phyloP scores from a whole-genome alignment of 35 echinoderm and acorn worm species.

The Diadema setosum region DNA sequence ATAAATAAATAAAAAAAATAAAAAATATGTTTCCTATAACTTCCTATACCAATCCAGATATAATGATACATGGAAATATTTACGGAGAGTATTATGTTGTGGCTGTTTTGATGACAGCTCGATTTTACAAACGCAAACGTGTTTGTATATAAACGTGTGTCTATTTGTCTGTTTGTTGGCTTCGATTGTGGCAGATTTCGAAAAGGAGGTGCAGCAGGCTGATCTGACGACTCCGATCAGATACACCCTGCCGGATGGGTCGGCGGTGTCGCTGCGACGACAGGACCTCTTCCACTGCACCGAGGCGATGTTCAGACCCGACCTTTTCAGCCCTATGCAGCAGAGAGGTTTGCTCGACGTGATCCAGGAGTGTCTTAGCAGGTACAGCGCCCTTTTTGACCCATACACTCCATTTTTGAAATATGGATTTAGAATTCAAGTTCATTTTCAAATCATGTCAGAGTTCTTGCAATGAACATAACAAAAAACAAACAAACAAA shows the following conservation, averaged over 20 bases:
- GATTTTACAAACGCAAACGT: neutral
- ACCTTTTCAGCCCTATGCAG: conserved; percentile 43
- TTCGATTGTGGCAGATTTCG: conserved; percentile 25
- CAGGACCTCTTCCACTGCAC: conserved; percentile 57
- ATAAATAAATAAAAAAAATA: no score
- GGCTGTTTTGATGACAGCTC: no score
- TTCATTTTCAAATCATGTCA: no score
- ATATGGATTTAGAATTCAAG: no score
- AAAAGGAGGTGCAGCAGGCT: neutral
- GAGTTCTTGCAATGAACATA: no score
- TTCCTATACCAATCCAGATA: no score
- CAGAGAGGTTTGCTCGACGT: conserved; percentile 61
- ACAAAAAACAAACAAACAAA: no score
- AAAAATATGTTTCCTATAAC: no score
- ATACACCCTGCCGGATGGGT: conserved; percentile 67
- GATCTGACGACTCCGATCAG: conserved; percentile 11
- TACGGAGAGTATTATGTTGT: no score
- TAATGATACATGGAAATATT: no score
- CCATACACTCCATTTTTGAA: no score
- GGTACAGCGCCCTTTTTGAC: no score
- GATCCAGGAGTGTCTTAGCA: conserved; percentile 62
- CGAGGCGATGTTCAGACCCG: conserved; percentile 74
- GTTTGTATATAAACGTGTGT: neutral
- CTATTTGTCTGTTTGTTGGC: neutral
- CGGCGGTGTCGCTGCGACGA: conserved; percentile 10